Evolutionary conservation across 92 coral and sea anemone species (phyloP).

Genomic region (Meandrina meandrites): DNA sequence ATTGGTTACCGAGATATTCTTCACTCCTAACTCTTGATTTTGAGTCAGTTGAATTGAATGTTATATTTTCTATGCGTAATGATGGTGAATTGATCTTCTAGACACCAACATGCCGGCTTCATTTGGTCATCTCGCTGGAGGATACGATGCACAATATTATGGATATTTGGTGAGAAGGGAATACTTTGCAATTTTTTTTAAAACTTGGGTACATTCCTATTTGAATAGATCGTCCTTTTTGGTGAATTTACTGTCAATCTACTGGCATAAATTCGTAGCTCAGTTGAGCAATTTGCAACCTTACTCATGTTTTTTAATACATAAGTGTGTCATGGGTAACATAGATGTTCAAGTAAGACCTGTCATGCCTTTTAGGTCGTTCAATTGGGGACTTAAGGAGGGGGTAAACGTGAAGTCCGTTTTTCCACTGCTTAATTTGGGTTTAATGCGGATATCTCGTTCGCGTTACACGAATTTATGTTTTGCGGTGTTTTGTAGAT

Average conservation of each 20-base stretch:
- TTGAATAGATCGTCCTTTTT: not conserved
- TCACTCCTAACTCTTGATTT: not conserved
- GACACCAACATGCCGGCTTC: conserved; percentile 97
- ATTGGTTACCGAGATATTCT: not conserved
- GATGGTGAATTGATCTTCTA: conserved; percentile 14
- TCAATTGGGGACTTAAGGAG: no score
- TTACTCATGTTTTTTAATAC: not conserved
- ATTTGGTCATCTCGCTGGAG: conserved; percentile 98
- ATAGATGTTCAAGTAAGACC: not conserved
- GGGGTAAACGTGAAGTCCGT: no score
- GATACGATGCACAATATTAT: conserved; percentile 98
- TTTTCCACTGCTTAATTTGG: no score
- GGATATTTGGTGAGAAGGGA: conserved; percentile 83
- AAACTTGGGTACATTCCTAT: not conserved
- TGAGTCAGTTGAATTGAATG: not conserved
- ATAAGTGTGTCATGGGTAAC: not conserved
- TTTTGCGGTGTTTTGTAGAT: no score
- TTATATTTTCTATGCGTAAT: not conserved
- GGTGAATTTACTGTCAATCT: not conserved
- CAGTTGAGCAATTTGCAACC: not conserved
- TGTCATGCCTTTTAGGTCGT: not conserved
- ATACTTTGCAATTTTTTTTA: not conserved
- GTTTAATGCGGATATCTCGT: no score
- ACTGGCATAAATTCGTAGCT: not conserved
- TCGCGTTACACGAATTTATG: no score